These are phyloP conservation scores for Coelopa frigida DNA, from an alignment of 1,140 invertebrate genomes.

Conservation along the genomic window DNA sequence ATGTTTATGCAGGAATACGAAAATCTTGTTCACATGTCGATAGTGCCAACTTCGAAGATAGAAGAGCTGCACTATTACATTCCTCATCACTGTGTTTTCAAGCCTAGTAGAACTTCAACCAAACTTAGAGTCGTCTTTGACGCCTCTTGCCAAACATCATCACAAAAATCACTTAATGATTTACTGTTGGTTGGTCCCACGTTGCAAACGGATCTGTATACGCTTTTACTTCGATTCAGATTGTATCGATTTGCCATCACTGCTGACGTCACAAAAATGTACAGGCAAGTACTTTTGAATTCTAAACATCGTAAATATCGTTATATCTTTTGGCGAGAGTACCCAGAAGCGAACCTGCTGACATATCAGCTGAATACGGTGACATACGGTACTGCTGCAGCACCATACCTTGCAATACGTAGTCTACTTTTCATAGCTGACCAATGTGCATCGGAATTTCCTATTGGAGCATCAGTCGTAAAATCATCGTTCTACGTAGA, in stretches of 20 bases:
- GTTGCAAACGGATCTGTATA: constrained; percentile 42
- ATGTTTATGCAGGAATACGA: constrained; percentile 31
- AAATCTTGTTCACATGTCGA: constrained; percentile 22
- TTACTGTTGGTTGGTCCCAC: constrained; percentile 35
- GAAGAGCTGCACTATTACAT: constrained; percentile 18
- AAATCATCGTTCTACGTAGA: constrained; percentile 8
- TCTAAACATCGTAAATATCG: constrained; percentile 35
- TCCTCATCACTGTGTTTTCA: constrained; percentile 29
- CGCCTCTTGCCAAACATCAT: constrained; percentile 7
- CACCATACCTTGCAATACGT: no score
- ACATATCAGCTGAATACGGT: constrained; percentile 15
- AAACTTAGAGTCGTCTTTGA: constrained; percentile 34
- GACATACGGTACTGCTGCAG: constrained; percentile 10
- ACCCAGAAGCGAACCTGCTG: constrained; percentile 17
- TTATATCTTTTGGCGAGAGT: constrained; percentile 43
- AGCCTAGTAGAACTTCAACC: constrained; percentile 19
- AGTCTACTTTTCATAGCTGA: constrained; percentile 3
- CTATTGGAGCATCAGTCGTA: neutral
- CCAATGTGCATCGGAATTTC: neutral
- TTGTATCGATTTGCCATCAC: constrained; percentile 28
- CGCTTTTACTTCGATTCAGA: constrained; percentile 43
- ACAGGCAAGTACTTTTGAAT: constrained; percentile 40
- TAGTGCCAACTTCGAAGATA: constrained; percentile 3
- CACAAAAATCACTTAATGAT: constrained; percentile 38
- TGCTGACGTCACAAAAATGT: constrained; percentile 45